Conservation (phyloP, 2,113 vertebrate species). For the Spea bombifrons region DNA sequence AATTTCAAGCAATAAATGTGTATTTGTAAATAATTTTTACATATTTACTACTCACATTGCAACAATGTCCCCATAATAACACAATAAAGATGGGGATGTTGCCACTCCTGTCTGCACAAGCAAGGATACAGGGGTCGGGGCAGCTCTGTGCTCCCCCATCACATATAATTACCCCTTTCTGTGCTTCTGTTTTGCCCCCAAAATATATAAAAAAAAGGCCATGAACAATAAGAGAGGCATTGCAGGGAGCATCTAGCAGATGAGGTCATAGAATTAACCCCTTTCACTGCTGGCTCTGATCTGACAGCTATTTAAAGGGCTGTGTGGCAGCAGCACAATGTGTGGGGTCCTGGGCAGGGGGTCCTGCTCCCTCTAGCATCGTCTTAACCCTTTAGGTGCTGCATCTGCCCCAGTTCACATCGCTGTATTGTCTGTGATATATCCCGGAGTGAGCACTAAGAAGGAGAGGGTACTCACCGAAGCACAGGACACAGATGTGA, state of each 20-base stretch:
- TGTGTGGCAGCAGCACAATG: background rate
- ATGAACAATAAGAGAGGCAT: background rate
- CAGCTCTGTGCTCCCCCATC: no score
- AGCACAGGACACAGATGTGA: conserved; percentile 31
- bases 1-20: no score
- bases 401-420: background rate
- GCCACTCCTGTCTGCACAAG: no score
- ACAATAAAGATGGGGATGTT: no score
- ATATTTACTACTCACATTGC: no score
- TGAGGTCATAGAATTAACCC: conserved; percentile 47
- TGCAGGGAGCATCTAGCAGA: conserved; percentile 17
- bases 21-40: no score
- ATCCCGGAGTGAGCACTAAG: background rate
- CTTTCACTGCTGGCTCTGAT: conserved; percentile 1
- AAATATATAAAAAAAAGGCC: no score
- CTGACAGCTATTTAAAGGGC: background rate
- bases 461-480: conserved; percentile 23
- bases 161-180: no score
- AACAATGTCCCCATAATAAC: no score
- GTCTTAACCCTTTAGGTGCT: background rate
- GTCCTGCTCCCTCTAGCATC: background rate
- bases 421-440: no score
- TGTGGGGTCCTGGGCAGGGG: background rate
- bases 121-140: no score
- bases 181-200: no score